phyloP scores from a whole-genome alignment of 2,113 vertebrate genomes.

The Dryoscopus gambensis region DNA sequence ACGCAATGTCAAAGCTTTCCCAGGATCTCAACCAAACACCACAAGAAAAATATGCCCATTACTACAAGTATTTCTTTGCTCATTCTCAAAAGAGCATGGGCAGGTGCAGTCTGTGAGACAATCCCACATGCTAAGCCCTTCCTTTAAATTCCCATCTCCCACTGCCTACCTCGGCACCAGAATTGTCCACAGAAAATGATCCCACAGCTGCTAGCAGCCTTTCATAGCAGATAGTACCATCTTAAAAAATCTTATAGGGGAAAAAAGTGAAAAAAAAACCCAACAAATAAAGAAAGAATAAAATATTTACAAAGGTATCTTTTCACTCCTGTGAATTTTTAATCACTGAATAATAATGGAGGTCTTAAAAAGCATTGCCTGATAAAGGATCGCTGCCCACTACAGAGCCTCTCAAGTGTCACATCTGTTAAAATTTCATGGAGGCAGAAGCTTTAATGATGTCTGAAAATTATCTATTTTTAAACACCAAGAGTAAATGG shows the following conservation, averaged over 20 bases:
- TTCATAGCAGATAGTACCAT: neutral
- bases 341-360: slow-evolving; percentile 68
- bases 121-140: neutral
- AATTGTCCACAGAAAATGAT: neutral
- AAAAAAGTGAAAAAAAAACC: neutral
- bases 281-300: neutral
- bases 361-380: slow-evolving; percentile 28
- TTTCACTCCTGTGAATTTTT: slow-evolving; percentile 66
- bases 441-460: neutral
- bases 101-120: neutral
- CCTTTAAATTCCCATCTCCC: neutral
- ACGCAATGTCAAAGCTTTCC: neutral
- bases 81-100: neutral
- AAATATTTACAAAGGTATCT: slow-evolving; percentile 70
- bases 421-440: slow-evolving; percentile 41
- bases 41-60: neutral
- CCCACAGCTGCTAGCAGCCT: neutral
- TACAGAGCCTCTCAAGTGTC: slow-evolving; percentile 44
- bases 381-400: slow-evolving; percentile 39
- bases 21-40: neutral
- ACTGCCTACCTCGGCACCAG: neutral
- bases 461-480: slow-evolving; percentile 22
- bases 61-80: neutral
- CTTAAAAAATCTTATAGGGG: neutral
- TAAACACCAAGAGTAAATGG: neutral